Evolutionary conservation across 2,797 vertebrate genomes (phyloP).

Genomic region (Hyperoplus lanceolatus): DNA sequence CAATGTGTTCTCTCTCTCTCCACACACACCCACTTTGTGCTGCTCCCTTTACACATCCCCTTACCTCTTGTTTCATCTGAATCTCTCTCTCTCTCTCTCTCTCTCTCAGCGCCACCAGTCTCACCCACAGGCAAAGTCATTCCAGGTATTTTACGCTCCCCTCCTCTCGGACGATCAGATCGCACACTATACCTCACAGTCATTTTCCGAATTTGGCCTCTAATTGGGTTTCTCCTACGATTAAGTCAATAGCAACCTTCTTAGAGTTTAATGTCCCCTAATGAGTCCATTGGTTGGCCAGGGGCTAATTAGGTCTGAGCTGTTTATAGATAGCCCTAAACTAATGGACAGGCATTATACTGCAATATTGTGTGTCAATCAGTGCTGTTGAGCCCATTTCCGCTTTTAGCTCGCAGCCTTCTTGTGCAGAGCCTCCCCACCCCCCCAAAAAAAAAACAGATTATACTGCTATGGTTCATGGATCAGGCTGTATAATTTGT

Average conservation of each 20-base stretch:
- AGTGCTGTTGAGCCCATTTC: conserved; percentile 52
- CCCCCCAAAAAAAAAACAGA: conserved; percentile 37
- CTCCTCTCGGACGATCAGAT: conserved; percentile 59
- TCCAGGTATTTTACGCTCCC: conserved; percentile 37
- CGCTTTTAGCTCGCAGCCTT: conserved; percentile 53
- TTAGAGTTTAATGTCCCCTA: conserved; percentile 84
- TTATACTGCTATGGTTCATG: conserved; percentile 63
- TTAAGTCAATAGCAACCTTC: conserved; percentile 85
- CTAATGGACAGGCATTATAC: conserved; percentile 77
- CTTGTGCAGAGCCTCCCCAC: conserved; percentile 32
- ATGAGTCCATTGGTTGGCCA: conserved; percentile 81
- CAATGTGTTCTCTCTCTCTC: conserved; percentile 31
- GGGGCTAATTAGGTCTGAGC: conserved; percentile 77
- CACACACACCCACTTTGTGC: conserved; percentile 41
- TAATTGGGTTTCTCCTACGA: conserved; percentile 81
- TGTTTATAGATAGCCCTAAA: conserved; percentile 80
- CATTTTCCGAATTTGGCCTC: conserved; percentile 74
- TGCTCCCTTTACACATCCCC: conserved; percentile 32
- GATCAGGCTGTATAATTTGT: conserved; percentile 72
- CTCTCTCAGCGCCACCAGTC: conserved; percentile 49
- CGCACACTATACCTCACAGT: conserved; percentile 59
- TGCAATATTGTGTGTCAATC: conserved; percentile 63
- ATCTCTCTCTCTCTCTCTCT: conserved; percentile 47
- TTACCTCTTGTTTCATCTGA: conserved; percentile 44
- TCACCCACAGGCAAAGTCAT: conserved; percentile 72